These are phyloP conservation scores for Takifugu rubripes DNA, from an alignment of 2,797 vertebrate genomes.

Conservation along the genomic window DNA sequence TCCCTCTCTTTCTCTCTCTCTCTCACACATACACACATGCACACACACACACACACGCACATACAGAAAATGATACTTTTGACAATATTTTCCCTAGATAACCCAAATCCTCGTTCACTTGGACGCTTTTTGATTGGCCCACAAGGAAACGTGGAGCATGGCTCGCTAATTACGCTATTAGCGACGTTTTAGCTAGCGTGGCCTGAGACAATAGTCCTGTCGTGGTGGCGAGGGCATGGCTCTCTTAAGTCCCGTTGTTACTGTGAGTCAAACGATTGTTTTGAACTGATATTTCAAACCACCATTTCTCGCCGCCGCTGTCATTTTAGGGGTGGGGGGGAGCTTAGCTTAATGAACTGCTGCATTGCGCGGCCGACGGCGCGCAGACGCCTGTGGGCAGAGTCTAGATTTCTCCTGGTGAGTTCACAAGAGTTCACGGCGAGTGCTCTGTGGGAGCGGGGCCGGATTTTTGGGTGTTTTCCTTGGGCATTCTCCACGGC, in stretches of 20 bases:
- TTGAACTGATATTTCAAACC: slow-evolving; percentile 46
- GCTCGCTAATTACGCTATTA: slow-evolving; percentile 67
- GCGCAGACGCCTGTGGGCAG: slow-evolving; percentile 58
- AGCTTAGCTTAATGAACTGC: slow-evolving; percentile 65
- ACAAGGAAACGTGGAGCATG: slow-evolving; percentile 56
- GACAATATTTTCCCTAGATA: slow-evolving; percentile 91
- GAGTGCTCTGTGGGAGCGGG: slow-evolving; percentile 55
- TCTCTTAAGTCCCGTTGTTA: slow-evolving; percentile 25
- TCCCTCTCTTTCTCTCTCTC: too few relatives aligned
- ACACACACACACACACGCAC: slow-evolving; percentile 42
- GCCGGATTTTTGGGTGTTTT: slow-evolving; percentile 64
- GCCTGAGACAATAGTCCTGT: slow-evolving; percentile 26
- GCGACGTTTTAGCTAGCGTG: slow-evolving; percentile 41
- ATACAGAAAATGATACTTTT: slow-evolving; percentile 85
- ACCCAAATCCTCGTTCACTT: slow-evolving; percentile 76
- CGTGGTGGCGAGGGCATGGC: slow-evolving; percentile 15
- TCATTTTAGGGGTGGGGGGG: slow-evolving; percentile 25
- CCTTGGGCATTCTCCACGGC: slow-evolving; percentile 68
- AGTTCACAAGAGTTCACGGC: slow-evolving; percentile 66
- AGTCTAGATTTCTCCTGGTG: slow-evolving; percentile 63
- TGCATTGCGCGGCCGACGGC: slow-evolving; percentile 51
- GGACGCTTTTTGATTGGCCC: slow-evolving; percentile 51
- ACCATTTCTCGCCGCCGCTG: slow-evolving; percentile 51
- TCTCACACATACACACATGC: slow-evolving; percentile 45
- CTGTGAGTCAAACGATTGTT: slow-evolving; percentile 37